phyloP scores from a whole-genome alignment of 2,113 vertebrate species.

The Poeciliopsis prolifica region DNA sequence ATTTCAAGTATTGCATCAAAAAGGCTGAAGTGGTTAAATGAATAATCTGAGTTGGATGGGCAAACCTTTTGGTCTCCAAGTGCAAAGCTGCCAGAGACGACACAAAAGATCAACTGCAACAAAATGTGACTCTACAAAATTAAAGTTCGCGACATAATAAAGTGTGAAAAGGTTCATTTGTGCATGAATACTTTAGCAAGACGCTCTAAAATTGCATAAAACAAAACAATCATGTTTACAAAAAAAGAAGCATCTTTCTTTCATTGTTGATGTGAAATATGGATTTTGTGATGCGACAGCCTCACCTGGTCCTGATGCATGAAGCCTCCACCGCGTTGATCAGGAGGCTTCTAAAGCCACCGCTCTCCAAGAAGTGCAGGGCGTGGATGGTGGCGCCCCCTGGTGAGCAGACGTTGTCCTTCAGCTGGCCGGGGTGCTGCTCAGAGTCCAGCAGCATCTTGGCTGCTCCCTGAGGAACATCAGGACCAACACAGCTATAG shows the following conservation, averaged over 20 bases:
- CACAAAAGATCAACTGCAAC: no score
- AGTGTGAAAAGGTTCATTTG: no score
- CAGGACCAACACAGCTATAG: neutral
- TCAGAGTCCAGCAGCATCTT: conserved; percentile 97
- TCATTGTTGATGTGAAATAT: neutral
- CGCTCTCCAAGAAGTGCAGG: conserved; percentile 93
- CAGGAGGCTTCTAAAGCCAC: conserved; percentile 95
- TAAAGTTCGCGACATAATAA: no score
- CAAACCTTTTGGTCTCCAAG: no score
- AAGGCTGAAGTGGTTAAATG: no score
- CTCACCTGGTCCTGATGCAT: conserved; percentile 87
- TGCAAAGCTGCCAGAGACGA: no score
- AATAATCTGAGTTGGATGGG: no score
- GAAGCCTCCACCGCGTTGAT: conserved; percentile 98
- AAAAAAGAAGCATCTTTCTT: no score
- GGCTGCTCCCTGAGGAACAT: conserved; percentile 87
- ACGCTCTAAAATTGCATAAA: neutral
- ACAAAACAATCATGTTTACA: neutral
- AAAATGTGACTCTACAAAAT: no score
- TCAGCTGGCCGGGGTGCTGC: conserved; percentile 94
- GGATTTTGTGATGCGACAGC: neutral
- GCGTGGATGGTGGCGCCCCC: conserved; percentile 98
- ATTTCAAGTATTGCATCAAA: no score
- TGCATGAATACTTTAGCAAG: no score
- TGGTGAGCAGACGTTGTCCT: conserved; percentile 96